Evolutionary conservation across 2,888 invertebrate genomes (phyloP), one percentile per base, ranked within the genome.

Genomic region (Anoplius nigerrimus): DNA sequence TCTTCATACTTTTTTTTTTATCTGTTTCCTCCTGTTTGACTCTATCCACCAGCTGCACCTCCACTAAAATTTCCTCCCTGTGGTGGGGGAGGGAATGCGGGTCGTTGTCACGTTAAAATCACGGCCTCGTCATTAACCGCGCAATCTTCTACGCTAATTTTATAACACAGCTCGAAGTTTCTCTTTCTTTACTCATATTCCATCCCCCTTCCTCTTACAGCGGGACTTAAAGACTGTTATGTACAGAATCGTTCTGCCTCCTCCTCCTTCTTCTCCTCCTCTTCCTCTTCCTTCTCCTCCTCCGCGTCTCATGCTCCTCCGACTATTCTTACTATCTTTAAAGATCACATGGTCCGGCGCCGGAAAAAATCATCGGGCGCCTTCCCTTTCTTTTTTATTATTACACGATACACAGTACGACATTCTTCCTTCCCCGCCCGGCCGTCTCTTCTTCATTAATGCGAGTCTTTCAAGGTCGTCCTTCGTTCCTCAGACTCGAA

Each of bases 151-250:
- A 74, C 62, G 59, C 66, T 75, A 74, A 68, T 72, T 34, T 34
- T 34, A 34, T 72, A 74, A 74, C 72, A 75, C 77, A 79, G 74
- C 63, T 72, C 70, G 48, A 58, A 72, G 64, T 73, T 77, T 73
- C 75, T 74, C 59, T 65, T 68, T 70, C 72, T 27, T 34, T 34
- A 11, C 11, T 34, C 34, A 3, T 34, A 11, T 3, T 13, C 11
- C 11, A 11, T 34, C 8, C 34, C 11, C 11, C 11, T 6, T 34
- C 34, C 11, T 13, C 34, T 34, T 34, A 6, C 11, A 34, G 11
- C 34, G 34, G 34, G 34, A 34, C 8, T 69, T 42, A 69, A 74
- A 62, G 66, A 79, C 68, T 59, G 71, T 68, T 79, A 74, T 67
- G 69, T 58, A 72, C 64, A 65, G 59, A 75, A 73, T 59, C 69